phyloP scores from a whole-genome alignment of 1,140 invertebrate species.

The Bombus ignitus region DNA sequence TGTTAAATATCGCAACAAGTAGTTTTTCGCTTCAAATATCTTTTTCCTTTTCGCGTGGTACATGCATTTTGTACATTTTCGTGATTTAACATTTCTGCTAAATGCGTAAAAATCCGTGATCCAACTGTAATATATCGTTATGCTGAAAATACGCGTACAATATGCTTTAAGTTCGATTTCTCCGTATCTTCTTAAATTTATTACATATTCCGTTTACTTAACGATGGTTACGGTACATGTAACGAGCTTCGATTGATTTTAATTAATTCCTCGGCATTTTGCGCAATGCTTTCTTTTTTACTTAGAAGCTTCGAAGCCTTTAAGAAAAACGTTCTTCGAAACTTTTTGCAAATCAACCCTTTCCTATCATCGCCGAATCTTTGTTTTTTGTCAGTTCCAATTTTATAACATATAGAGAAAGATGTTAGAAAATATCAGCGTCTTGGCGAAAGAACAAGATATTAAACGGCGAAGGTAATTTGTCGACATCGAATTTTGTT shows the following conservation, averaged over 20 bases:
- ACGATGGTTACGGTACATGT: not conserved
- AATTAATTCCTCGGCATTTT: slow-evolving; percentile 34
- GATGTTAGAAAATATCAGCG: not conserved
- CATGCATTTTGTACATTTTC: too few relatives aligned
- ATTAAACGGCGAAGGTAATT: not conserved
- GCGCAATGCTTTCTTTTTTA: not conserved
- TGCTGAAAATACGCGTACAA: not conserved
- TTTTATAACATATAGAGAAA: not conserved
- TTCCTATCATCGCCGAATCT: not conserved
- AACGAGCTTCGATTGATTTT: slow-evolving; percentile 33
- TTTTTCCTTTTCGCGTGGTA: too few relatives aligned
- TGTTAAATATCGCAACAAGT: too few relatives aligned
- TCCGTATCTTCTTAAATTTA: not conserved
- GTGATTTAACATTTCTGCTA: too few relatives aligned
- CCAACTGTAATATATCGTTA: not conserved
- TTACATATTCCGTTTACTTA: not conserved
- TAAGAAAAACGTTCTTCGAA: not conserved
- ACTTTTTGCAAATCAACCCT: not conserved
- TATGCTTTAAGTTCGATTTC: not conserved
- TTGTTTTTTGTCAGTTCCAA: not conserved
- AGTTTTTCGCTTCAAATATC: too few relatives aligned
- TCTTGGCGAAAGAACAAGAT: not conserved
- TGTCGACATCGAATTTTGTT: not conserved
- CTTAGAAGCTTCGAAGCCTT: slow-evolving; percentile 3
- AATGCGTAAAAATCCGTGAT: too few relatives aligned